These are phyloP conservation scores for Drosophila pruinosa DNA, from an alignment of 1,140 invertebrate species.

Conservation along the genomic window DNA sequence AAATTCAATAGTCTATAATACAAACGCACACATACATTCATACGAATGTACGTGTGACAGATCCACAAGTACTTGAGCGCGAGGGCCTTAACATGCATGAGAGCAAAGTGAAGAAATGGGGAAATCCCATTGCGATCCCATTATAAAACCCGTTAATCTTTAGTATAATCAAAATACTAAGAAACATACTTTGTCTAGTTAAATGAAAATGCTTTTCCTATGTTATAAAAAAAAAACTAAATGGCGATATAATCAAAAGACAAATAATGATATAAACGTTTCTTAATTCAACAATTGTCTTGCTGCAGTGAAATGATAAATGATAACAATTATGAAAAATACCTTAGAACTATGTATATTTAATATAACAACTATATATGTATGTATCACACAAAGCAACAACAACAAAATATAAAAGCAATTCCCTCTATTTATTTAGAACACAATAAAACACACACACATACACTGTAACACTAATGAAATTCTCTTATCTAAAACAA, in stretches of 20 bases:
- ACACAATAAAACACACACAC: slow-evolving; percentile 42
- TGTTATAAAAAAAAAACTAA: slow-evolving; percentile 60
- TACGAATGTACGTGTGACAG: too few relatives aligned
- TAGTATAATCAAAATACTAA: slow-evolving; percentile 45
- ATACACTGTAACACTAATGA: slow-evolving; percentile 50
- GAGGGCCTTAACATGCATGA: slow-evolving; percentile 77
- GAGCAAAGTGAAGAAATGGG: slow-evolving; percentile 37
- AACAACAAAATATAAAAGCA: slow-evolving; percentile 58
- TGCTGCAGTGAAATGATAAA: slow-evolving; percentile 32
- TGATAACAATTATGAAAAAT: slow-evolving; percentile 15
- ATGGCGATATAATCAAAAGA: slow-evolving; percentile 79
- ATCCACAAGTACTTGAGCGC: slow-evolving; percentile 74
- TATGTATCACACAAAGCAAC: slow-evolving; percentile 44
- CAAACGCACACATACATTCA: slow-evolving; percentile 6
- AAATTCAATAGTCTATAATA: slow-evolving; percentile 30
- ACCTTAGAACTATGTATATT: slow-evolving; percentile 68
- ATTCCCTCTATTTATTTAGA: slow-evolving; percentile 74
- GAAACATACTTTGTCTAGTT: slow-evolving; percentile 56
- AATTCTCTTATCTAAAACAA: slow-evolving; percentile 63
- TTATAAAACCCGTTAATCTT: slow-evolving; percentile 54
- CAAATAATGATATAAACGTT: slow-evolving; percentile 37
- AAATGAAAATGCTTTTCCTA: slow-evolving; percentile 75
- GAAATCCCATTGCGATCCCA: slow-evolving; percentile 29
- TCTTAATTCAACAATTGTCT: slow-evolving; percentile 43
- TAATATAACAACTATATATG: slow-evolving; percentile 62